Evolutionary conservation across 2,113 vertebrate genomes (phyloP).

Genomic region (Petroica traversi): DNA sequence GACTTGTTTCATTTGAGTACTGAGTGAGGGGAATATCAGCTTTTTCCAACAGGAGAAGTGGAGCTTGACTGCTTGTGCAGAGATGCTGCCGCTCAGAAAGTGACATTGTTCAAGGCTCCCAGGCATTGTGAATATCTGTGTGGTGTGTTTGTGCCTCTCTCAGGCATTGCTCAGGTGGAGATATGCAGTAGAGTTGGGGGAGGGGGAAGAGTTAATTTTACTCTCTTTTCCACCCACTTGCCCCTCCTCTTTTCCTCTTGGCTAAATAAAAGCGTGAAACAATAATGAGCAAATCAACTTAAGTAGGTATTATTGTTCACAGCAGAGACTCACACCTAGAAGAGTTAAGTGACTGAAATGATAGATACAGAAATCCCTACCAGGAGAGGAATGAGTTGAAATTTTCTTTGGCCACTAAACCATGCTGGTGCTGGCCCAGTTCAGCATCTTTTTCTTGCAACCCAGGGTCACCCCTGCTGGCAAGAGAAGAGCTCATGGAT

Average conservation of each 20-base stretch:
- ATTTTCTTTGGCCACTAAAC: not conserved
- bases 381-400: not conserved
- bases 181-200: not conserved
- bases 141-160: not conserved
- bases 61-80: slow-evolving; percentile 46
- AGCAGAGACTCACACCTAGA: not conserved
- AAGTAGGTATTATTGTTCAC: not conserved
- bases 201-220: not conserved
- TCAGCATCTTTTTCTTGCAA: not conserved
- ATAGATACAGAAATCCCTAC: not conserved
- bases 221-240: not conserved
- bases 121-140: not conserved
- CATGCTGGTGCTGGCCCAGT: not conserved
- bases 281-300: not conserved
- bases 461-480: not conserved
- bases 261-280: slow-evolving; percentile 7
- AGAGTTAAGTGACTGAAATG: not conserved
- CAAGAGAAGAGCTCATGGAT: not conserved
- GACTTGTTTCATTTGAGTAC: slow-evolving; percentile 22
- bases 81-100: not conserved
- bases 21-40: not conserved
- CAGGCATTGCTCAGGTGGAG: not conserved
- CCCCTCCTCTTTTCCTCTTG: not conserved
- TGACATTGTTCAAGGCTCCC: slow-evolving; percentile 7
- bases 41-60: slow-evolving; percentile 13